These are phyloP conservation scores for Tachycineta bicolor DNA, from an alignment of 2,113 vertebrate genomes.

Conservation along the genomic window DNA sequence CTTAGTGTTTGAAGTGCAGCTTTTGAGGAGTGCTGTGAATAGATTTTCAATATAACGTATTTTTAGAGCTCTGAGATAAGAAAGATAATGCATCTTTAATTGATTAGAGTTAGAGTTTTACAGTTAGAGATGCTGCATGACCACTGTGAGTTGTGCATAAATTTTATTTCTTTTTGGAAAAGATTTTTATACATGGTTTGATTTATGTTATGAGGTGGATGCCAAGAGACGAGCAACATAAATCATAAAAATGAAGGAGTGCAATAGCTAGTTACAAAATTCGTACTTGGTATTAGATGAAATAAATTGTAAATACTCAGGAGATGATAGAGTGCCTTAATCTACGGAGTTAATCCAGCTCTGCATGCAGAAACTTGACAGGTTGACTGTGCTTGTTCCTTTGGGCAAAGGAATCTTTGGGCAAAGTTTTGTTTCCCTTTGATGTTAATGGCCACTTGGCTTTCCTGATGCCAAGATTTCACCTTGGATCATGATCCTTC, in stretches of 20 bases:
- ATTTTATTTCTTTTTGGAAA: conserved; percentile 57
- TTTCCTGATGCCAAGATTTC: not conserved
- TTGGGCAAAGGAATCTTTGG: not conserved
- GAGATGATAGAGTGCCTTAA: not conserved
- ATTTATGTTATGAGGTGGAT: conserved; percentile 47
- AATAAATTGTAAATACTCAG: conserved; percentile 44
- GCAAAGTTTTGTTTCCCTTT: not conserved
- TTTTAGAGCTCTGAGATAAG: conserved; percentile 34
- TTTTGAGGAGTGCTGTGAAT: not conserved
- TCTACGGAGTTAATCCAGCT: conserved; percentile 9
- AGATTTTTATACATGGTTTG: conserved; percentile 38
- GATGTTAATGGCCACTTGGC: not conserved
- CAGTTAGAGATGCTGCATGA: conserved; percentile 41
- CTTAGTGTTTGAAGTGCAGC: not conserved
- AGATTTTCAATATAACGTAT: conserved; percentile 5
- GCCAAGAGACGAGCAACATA: conserved; percentile 48
- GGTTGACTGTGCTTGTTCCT: not conserved
- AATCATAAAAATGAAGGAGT: conserved; percentile 54
- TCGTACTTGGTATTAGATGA: conserved; percentile 43
- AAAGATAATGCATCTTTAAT: conserved; percentile 38
- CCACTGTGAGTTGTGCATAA: conserved; percentile 36
- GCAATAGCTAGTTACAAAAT: conserved; percentile 52
- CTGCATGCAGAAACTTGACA: not conserved
- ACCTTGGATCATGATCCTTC: not conserved
- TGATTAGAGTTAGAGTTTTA: conserved; percentile 51